These are phyloP conservation scores for Heliornis fulica DNA, from an alignment of 2,113 vertebrate species.

Conservation along the genomic window DNA sequence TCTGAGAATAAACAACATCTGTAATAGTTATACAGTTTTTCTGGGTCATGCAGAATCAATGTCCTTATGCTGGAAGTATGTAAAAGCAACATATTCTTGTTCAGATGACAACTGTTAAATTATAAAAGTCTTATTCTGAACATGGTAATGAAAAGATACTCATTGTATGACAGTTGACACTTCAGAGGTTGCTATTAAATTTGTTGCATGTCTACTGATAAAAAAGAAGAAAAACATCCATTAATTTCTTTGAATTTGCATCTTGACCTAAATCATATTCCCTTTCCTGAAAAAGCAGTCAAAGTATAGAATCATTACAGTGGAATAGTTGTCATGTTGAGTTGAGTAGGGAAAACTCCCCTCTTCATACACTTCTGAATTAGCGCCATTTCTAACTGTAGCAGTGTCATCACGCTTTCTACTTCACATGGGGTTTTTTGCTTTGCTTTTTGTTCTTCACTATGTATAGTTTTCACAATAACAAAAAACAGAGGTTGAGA, in stretches of 20 bases:
- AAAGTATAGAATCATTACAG: not conserved
- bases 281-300: not conserved
- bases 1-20: conserved; percentile 9
- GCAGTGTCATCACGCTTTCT: not conserved
- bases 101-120: conserved; percentile 18
- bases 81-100: not conserved
- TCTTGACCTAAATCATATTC: conserved; percentile 21
- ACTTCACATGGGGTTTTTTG: not conserved
- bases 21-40: conserved; percentile 56
- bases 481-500: not conserved
- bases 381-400: conserved; percentile 4
- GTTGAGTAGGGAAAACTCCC: not conserved
- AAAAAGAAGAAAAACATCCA: not conserved
- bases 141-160: not conserved
- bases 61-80: conserved; percentile 15
- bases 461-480: not conserved
- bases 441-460: not conserved
- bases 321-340: not conserved
- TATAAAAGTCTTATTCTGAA: conserved; percentile 6
- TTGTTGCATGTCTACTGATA: not conserved
- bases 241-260: conserved; percentile 13
- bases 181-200: conserved; percentile 27
- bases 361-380: conserved; percentile 1
- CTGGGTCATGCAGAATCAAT: conserved; percentile 45
- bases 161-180: conserved; percentile 25